These are phyloP conservation scores for Anisognathus igniventris DNA, from an alignment of 2,797 vertebrate genomes.

Conservation along the genomic window DNA sequence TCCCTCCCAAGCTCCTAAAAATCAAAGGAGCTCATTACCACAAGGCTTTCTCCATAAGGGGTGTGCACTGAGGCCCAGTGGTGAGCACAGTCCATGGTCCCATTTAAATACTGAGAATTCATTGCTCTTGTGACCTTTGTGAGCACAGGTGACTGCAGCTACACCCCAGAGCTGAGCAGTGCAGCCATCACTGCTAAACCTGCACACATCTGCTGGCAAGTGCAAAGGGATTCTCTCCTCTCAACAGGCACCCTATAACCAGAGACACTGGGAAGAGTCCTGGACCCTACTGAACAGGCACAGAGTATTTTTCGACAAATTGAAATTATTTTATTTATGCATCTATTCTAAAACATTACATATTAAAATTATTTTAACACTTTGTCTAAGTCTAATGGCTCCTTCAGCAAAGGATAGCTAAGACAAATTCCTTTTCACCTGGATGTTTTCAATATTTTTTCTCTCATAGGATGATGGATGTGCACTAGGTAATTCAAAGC, in stretches of 20 bases:
- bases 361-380: not conserved
- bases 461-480: not conserved
- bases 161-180: fast-evolving
- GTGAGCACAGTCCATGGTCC: not conserved
- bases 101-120: not conserved
- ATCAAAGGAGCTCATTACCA: not conserved
- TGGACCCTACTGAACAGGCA: not conserved
- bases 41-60: not conserved
- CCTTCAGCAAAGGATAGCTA: not conserved
- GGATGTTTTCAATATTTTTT: not conserved
- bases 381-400: not conserved
- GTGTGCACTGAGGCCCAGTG: not conserved
- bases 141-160: not conserved
- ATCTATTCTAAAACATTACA: not conserved
- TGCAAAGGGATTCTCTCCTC: not conserved
- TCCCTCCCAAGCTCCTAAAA: not conserved
- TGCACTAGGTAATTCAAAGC: not conserved
- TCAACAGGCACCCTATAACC: fast-evolving
- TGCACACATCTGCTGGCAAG: not conserved
- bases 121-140: fast-evolving
- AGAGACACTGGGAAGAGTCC: not conserved
- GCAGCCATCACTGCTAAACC: not conserved
- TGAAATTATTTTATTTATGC: not conserved
- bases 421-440: not conserved
- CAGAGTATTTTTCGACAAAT: not conserved